phyloP scores from a whole-genome alignment of 1,140 invertebrate species.

The Lamellibrachia luymesi region DNA sequence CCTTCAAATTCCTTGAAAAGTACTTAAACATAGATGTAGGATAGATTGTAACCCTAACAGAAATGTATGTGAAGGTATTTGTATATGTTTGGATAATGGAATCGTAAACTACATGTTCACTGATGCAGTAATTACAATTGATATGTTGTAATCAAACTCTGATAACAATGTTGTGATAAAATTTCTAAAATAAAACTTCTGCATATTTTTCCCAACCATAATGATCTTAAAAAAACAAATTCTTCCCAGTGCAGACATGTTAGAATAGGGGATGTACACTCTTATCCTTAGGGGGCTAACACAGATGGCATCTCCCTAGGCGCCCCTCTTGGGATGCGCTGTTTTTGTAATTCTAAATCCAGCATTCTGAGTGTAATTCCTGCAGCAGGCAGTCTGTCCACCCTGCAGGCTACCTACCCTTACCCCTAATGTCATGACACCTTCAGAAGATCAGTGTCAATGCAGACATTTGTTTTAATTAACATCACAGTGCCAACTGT shows the following conservation, averaged over 20 bases:
- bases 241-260: not conserved
- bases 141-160: not conserved
- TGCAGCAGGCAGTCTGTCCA: not conserved
- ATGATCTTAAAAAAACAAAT: not conserved
- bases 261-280: not conserved
- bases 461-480: not conserved
- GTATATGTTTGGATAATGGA: not conserved
- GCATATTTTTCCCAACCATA: not conserved
- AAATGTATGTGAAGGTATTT: not conserved
- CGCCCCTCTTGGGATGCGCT: not conserved
- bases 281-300: not conserved
- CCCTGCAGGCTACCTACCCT: not conserved
- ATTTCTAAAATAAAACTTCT: not conserved
- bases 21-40: not conserved
- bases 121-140: not conserved
- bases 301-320: not conserved
- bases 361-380: not conserved
- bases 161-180: not conserved
- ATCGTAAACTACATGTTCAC: not conserved
- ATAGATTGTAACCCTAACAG: not conserved
- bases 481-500: not conserved
- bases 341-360: not conserved
- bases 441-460: not conserved
- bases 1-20: not conserved
- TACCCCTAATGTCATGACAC: not conserved